These are phyloP conservation scores for Alosa alosa DNA, from an alignment of 2,113 vertebrate genomes.

Conservation along the genomic window DNA sequence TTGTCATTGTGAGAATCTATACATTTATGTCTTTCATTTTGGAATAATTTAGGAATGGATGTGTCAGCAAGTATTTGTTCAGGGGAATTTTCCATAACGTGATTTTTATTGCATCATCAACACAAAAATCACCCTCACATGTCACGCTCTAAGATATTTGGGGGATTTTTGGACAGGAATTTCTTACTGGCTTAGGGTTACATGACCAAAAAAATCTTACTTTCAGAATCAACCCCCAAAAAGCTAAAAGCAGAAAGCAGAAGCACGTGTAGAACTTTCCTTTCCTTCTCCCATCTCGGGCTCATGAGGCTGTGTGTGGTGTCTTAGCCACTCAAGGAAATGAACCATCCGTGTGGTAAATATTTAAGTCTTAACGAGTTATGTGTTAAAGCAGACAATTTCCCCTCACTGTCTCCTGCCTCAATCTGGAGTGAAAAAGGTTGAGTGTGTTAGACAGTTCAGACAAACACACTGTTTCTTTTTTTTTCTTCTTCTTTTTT, in stretches of 20 bases:
- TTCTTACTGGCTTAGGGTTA: neutral
- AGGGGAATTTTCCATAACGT: neutral
- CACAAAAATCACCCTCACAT: neutral
- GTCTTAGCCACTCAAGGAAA: neutral
- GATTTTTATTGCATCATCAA: neutral
- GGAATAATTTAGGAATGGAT: neutral
- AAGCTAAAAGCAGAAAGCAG: neutral
- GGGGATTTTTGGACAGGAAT: neutral
- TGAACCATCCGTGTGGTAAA: neutral
- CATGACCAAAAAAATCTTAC: neutral
- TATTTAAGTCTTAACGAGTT: neutral
- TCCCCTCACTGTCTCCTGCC: neutral
- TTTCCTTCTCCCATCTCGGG: neutral
- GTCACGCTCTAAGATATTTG: neutral
- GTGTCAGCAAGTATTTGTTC: neutral
- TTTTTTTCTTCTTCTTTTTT: neutral
- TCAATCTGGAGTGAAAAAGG: neutral
- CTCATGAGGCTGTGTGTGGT: neutral
- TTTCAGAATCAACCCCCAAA: neutral
- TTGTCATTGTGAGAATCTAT: neutral
- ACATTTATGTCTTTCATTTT: neutral
- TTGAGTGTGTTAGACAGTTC: conserved; percentile 7
- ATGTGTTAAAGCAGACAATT: neutral
- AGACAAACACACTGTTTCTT: neutral
- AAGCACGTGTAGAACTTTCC: neutral